Conservation (phyloP, 2,113 vertebrate genomes). For the Irena cyanogastra region DNA sequence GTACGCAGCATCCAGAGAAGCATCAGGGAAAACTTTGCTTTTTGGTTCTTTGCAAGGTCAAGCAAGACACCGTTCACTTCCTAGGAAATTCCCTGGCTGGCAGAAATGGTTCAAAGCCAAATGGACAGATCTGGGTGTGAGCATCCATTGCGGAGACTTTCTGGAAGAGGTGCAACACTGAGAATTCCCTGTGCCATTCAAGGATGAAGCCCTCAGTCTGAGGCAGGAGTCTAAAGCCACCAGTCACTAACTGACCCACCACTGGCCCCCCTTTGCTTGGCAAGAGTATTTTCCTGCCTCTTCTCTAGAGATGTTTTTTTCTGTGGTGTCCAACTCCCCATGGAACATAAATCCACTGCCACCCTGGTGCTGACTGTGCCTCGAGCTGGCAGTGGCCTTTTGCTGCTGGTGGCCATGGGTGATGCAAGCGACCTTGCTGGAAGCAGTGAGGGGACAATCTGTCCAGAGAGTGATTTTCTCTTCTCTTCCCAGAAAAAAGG, state of each 20-base stretch:
- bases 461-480: neutral
- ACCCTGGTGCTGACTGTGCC: neutral
- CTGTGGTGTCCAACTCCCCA: neutral
- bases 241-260: neutral
- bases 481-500: neutral
- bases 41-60: neutral
- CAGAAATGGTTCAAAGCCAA: neutral
- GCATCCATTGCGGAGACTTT: neutral
- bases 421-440: neutral
- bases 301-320: neutral
- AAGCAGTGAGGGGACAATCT: neutral
- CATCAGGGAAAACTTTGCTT: neutral
- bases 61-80: neutral
- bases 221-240: neutral
- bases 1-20: neutral
- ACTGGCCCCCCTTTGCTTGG: neutral
- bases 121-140: neutral
- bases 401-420: neutral
- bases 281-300: neutral
- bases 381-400: neutral
- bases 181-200: neutral
- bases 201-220: neutral
- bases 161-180: neutral
- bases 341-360: neutral
- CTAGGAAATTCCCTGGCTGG: neutral